phyloP scores from a whole-genome alignment of 2,888 invertebrate species.

The Clistopyga incitator region DNA sequence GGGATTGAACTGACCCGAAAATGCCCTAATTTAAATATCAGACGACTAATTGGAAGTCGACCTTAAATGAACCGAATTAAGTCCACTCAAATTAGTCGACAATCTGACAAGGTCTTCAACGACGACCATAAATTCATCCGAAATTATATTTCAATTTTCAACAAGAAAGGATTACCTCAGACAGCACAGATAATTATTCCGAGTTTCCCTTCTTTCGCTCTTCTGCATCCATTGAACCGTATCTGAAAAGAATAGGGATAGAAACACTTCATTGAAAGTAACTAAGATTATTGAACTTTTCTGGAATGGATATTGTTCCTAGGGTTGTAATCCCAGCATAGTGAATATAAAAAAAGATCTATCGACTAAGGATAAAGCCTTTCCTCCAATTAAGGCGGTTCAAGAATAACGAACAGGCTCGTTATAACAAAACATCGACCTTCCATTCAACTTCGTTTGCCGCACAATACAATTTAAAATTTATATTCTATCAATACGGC shows the following conservation, averaged over 20 bases:
- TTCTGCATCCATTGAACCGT: not conserved
- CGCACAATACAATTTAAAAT: not conserved
- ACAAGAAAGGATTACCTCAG: not conserved
- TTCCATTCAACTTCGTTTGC: constrained; percentile 9
- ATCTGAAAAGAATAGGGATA: not conserved
- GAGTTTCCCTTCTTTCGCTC: not conserved
- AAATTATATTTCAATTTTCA: no score
- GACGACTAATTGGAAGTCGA: no score
- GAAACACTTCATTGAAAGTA: not conserved
- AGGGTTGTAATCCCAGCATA: not conserved
- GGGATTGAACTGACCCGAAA: no score
- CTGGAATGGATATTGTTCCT: not conserved
- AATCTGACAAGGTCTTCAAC: no score
- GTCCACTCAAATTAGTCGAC: no score
- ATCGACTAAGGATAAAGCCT: not conserved
- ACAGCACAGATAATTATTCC: not conserved
- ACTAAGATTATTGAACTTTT: not conserved
- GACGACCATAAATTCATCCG: no score
- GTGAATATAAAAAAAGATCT: not conserved
- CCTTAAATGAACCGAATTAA: no score
- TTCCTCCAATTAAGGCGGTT: constrained; percentile 2
- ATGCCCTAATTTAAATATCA: no score
- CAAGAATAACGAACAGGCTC: constrained; percentile 3
- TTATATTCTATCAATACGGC: not conserved
- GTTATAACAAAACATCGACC: not conserved